Percentiles rank a stretch among this genome's conserved stretches.
These are phyloP conservation scores for Ommatoiulus sabulosus DNA, from an alignment of 2,888 invertebrate species.

Conservation along the genomic window DNA sequence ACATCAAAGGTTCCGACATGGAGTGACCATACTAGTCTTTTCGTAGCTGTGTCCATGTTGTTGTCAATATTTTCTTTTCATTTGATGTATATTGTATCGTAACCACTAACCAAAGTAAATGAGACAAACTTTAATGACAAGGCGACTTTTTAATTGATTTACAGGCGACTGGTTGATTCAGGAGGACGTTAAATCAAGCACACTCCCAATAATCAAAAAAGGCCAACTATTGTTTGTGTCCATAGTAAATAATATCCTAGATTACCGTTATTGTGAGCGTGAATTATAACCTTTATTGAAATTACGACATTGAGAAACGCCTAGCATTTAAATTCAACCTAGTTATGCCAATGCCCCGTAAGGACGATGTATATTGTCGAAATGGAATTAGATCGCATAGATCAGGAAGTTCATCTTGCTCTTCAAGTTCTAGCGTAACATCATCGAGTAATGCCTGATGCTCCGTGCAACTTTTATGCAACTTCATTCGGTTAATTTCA, in stretches of 20 bases:
- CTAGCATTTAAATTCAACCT: conserved; percentile 50
- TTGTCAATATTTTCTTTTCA: too few relatives aligned
- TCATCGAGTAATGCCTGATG: conserved; percentile 52
- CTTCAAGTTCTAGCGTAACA: conserved; percentile 49
- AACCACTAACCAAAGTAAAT: too few relatives aligned
- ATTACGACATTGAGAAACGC: conserved; percentile 51
- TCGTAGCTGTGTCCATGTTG: too few relatives aligned
- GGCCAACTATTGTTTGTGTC: background rate
- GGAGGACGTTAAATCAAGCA: background rate
- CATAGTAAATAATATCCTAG: background rate
- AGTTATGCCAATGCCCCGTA: conserved; percentile 48
- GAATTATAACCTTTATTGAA: background rate
- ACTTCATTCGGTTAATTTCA: conserved; percentile 51
- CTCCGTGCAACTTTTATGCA: conserved; percentile 55
- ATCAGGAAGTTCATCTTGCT: conserved; percentile 47
- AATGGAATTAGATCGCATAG: conserved; percentile 51
- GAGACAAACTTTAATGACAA: background rate
- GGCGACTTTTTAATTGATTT: background rate
- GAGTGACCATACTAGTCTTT: too few relatives aligned
- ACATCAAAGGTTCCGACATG: too few relatives aligned
- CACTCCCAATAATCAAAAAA: background rate
- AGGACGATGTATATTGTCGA: conserved; percentile 35
- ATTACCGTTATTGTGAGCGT: background rate
- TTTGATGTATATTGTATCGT: too few relatives aligned
- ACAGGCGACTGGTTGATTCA: background rate